A percentile compares a stretch with the other conserved stretches of the same genome.
Evolutionary conservation across 2,888 invertebrate species (phyloP).

Genomic region (Therioaphis trifolii): DNA sequence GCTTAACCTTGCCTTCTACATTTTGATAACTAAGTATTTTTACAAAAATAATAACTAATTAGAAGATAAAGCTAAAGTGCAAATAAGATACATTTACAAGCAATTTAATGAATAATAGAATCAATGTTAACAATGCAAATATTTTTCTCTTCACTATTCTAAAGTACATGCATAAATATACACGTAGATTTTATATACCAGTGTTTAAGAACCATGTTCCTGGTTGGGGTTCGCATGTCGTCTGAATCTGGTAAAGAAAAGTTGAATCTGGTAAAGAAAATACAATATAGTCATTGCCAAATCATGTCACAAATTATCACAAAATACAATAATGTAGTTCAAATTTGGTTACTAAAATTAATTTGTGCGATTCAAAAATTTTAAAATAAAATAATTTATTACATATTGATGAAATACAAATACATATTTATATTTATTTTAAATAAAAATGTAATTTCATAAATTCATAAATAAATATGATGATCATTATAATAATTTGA

Average conservation of each 20-base stretch:
- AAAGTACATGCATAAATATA: conserved; percentile 43
- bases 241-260: conserved; percentile 61
- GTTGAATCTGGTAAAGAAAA: conserved; percentile 62
- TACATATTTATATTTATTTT: no score
- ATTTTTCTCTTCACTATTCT: neutral
- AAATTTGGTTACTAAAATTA: conserved; percentile 9
- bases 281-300: conserved; percentile 54
- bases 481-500: no score
- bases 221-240: conserved; percentile 62
- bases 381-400: neutral
- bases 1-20: conserved; percentile 86
- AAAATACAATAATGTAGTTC: conserved; percentile 5
- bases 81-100: conserved; percentile 40
- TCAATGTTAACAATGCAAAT: conserved; percentile 37
- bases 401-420: neutral
- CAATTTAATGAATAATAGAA: conserved; percentile 22
- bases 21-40: conserved; percentile 78
- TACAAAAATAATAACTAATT: conserved; percentile 63
- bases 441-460: no score
- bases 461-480: no score
- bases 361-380: conserved; percentile 42
- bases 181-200: conserved; percentile 62
- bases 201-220: conserved; percentile 63
- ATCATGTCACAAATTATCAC: conserved; percentile 32
- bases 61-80: conserved; percentile 57